These are phyloP conservation scores for Gorsachius magnificus DNA, from an alignment of 2,797 vertebrate species.

Conservation along the genomic window DNA sequence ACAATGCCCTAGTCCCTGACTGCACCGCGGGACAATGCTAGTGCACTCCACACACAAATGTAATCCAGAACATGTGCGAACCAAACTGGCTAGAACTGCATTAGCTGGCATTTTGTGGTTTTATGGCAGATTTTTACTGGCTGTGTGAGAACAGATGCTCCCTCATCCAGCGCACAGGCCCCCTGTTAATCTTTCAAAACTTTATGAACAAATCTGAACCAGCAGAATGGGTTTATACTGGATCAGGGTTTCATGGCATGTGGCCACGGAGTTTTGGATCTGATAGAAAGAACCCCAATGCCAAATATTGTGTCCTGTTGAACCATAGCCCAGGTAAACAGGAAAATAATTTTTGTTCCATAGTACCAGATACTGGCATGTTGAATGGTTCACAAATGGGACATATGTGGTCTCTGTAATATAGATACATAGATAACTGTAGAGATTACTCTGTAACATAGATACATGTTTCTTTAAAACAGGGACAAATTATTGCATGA, in stretches of 20 bases:
- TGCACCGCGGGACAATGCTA: not conserved
- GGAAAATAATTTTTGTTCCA: not conserved
- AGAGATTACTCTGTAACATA: not conserved
- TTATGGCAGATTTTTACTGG: not conserved
- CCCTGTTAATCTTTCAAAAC: not conserved
- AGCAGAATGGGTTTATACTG: not conserved
- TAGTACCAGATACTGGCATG: not conserved
- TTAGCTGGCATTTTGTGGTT: not conserved
- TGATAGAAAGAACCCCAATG: not conserved
- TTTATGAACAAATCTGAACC: slow-evolving; percentile 6
- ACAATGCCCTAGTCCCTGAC: not conserved
- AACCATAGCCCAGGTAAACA: not conserved
- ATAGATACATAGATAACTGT: not conserved
- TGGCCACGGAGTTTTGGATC: not conserved
- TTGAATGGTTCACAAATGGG: not conserved
- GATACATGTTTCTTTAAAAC: not conserved
- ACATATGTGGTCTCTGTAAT: not conserved
- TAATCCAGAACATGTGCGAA: not conserved
- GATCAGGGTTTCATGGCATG: not conserved
- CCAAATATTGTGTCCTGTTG: not conserved
- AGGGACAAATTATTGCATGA: not conserved
- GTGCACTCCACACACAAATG: not conserved
- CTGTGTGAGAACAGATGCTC: not conserved
- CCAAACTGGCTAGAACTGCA: not conserved
- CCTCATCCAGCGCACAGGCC: not conserved